These are phyloP conservation scores for Diabrotica virgifera DNA, from an alignment of 1,140 invertebrate species.

Conservation along the genomic window DNA sequence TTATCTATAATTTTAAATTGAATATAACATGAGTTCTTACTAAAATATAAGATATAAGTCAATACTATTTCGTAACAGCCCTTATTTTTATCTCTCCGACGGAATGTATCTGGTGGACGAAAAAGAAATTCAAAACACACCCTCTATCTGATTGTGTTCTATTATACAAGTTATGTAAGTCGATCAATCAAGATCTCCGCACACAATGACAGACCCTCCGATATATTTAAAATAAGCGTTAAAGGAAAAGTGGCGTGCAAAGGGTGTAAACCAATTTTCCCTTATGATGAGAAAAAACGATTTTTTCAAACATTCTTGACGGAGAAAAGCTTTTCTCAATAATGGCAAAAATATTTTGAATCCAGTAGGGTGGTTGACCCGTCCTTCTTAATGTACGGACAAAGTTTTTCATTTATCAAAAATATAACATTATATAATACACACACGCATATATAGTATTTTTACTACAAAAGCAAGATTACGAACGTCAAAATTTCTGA, in stretches of 20 bases:
- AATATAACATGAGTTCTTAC: too few relatives aligned
- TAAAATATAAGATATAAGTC: too few relatives aligned
- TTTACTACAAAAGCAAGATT: too few relatives aligned
- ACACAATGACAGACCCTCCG: constrained; percentile 1
- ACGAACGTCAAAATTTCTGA: too few relatives aligned
- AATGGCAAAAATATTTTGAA: not conserved
- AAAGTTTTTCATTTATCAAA: too few relatives aligned
- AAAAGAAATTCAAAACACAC: not conserved
- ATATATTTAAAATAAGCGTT: constrained; percentile 1
- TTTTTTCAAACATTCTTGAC: not conserved
- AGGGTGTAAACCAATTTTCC: not conserved
- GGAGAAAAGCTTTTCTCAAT: not conserved
- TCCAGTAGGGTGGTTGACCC: not conserved
- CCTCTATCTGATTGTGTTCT: not conserved
- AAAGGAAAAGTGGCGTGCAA: constrained; percentile 1
- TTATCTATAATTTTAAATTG: too few relatives aligned
- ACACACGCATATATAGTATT: too few relatives aligned
- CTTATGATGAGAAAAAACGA: constrained; percentile 2
- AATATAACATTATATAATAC: too few relatives aligned
- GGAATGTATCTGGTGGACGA: not conserved
- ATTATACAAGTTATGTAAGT: constrained; percentile 3
- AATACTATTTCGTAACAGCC: too few relatives aligned
- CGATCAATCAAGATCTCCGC: not conserved
- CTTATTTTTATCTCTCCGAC: too few relatives aligned
- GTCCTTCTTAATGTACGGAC: not conserved